Percentiles rank a stretch among this genome's conserved stretches.
phyloP scores from a whole-genome alignment of 2,888 invertebrate genomes.

The Protophormia terraenovae region DNA sequence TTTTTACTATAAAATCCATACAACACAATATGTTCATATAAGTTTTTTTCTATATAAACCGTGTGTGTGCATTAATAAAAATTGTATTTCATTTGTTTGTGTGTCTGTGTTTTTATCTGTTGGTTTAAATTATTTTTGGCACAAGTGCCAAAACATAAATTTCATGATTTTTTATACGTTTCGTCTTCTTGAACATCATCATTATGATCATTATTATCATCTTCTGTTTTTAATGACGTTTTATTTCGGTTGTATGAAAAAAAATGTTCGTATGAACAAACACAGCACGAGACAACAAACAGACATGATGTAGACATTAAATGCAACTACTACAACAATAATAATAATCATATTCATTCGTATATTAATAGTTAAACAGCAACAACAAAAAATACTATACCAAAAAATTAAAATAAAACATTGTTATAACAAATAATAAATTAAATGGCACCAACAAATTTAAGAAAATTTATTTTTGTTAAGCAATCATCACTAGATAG shows the following conservation, averaged over 20 bases:
- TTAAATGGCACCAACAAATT: neutral
- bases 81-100: neutral
- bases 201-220: constrained; percentile 6
- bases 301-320: constrained; percentile 53
- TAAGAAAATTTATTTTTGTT: neutral
- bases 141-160: constrained; percentile 61
- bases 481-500: neutral
- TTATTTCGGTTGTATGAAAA: constrained; percentile 13
- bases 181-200: constrained; percentile 8
- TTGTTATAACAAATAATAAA: neutral
- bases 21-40: neutral
- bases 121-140: constrained; percentile 49
- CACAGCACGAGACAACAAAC: constrained; percentile 65
- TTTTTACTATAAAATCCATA: constrained; percentile 29
- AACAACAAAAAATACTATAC: neutral
- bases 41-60: too few relatives aligned
- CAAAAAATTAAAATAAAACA: neutral
- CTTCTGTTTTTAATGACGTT: constrained; percentile 8
- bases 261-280: constrained; percentile 28
- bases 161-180: constrained; percentile 4
- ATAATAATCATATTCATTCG: neutral
- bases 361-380: constrained; percentile 10
- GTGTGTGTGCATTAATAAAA: constrained; percentile 13
- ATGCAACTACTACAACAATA: constrained; percentile 28
- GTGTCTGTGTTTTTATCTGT: too few relatives aligned